Conservation (phyloP, 1,140 invertebrate genomes). For the Medauroidea extradentata region DNA sequence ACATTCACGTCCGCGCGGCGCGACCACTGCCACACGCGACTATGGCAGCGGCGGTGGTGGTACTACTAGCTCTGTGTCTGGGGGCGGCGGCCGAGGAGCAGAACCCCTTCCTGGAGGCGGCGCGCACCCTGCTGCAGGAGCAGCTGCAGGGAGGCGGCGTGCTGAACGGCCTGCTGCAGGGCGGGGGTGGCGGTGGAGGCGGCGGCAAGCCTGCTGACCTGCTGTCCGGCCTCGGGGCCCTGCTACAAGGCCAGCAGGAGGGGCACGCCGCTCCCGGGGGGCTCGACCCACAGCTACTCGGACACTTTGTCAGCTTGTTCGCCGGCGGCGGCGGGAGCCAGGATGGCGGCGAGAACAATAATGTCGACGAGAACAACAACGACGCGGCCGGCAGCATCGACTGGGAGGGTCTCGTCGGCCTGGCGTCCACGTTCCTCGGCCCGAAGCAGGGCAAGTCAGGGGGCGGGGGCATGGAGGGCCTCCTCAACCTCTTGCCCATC, state of each 20-base stretch:
- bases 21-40: no score
- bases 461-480: neutral
- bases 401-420: slow-evolving; percentile 1
- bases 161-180: neutral
- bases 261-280: neutral
- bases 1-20: no score
- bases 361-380: slow-evolving; percentile 11
- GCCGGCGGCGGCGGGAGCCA: neutral
- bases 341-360: neutral
- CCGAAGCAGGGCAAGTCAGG: neutral
- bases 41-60: no score
- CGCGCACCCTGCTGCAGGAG: slow-evolving; percentile 26
- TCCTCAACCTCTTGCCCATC: slow-evolving; percentile 5
- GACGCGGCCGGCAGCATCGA: slow-evolving; percentile 2
- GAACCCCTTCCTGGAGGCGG: slow-evolving; percentile 32
- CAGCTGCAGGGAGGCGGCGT: slow-evolving; percentile 10
- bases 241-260: neutral
- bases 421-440: slow-evolving; percentile 3
- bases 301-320: slow-evolving; percentile 10
- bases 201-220: neutral
- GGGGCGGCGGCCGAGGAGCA: slow-evolving; percentile 21
- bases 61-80: no score
- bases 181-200: slow-evolving; percentile 6
- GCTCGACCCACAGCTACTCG: neutral
- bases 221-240: slow-evolving; percentile 3